Percentiles rank a stretch among this genome's conserved stretches.
phyloP scores from a whole-genome alignment of 2,888 invertebrate species.

The Scaptomyza reducta region DNA sequence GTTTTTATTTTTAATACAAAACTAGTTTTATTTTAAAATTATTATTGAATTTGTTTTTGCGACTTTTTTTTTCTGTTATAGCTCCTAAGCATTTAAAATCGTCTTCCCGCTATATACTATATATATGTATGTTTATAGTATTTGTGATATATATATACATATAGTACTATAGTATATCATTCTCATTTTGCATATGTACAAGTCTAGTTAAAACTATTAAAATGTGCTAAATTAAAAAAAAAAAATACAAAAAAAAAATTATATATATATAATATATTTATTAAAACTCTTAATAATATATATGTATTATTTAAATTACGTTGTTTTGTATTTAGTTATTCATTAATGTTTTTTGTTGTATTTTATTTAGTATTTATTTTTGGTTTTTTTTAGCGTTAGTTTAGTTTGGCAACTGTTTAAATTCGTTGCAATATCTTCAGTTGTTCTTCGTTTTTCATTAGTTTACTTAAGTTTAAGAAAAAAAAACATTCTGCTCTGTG shows the following conservation, averaged over 20 bases:
- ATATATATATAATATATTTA: conserved; percentile 47
- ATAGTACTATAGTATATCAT: conserved; percentile 39
- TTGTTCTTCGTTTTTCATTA: conserved; percentile 62
- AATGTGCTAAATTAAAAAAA: conserved; percentile 74
- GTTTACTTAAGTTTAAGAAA: conserved; percentile 73
- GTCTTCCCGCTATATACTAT: conserved; percentile 41
- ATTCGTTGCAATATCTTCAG: conserved; percentile 78
- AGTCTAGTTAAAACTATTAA: conserved; percentile 72
- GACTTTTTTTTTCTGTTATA: conserved; percentile 39
- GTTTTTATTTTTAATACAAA: conserved; percentile 60
- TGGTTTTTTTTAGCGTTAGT: conserved; percentile 56
- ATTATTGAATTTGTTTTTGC: conserved; percentile 69
- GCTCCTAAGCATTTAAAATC: conserved; percentile 57
- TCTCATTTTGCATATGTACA: conserved; percentile 66
- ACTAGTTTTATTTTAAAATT: conserved; percentile 72
- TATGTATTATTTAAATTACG: conserved; percentile 50
- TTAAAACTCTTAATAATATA: conserved; percentile 50
- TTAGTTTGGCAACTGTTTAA: conserved; percentile 79
- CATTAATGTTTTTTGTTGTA: conserved; percentile 40
- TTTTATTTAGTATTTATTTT: conserved; percentile 22
- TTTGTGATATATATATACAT: conserved; percentile 29
- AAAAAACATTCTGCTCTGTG: conserved; percentile 52
- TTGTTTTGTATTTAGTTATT: conserved; percentile 35
- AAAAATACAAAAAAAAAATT: conserved; percentile 45
- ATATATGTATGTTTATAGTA: conserved; percentile 14